Conservation (phyloP, 2,797 vertebrate species). For the Phalanger gymnotis region DNA sequence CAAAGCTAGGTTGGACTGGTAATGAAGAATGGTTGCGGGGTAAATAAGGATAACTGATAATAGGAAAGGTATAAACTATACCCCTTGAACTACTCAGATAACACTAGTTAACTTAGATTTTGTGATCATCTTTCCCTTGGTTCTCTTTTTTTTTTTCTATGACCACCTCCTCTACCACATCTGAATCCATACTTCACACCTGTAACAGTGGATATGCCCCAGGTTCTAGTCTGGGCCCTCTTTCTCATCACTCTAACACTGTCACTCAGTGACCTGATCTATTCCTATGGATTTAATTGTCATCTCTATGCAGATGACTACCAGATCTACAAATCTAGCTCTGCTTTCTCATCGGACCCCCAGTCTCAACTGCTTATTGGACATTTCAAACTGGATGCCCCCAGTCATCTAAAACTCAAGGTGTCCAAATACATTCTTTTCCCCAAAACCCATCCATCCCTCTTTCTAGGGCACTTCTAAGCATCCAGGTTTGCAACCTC, state of each 20-base stretch:
- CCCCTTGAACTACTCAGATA: conserved; percentile 33
- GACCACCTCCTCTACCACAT: background rate
- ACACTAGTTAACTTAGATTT: background rate
- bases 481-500: background rate
- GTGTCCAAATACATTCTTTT: background rate
- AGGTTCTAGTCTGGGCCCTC: background rate
- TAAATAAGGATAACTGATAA: conserved; percentile 12
- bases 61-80: conserved; percentile 19
- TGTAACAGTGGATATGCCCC: background rate
- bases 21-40: background rate
- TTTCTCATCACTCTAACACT: background rate
- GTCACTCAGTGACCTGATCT: background rate
- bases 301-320: background rate
- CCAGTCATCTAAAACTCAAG: background rate
- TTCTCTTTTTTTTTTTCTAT: background rate
- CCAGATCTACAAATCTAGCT: background rate
- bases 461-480: background rate
- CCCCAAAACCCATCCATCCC: background rate
- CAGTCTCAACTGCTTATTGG: background rate
- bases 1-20: background rate
- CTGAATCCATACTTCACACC: background rate
- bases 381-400: background rate
- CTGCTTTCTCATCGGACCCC: background rate
- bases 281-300: background rate
- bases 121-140: no score